These are phyloP conservation scores for Caenorhabditis wallacei DNA, from an alignment of 2,888 invertebrate genomes.

Conservation along the genomic window DNA sequence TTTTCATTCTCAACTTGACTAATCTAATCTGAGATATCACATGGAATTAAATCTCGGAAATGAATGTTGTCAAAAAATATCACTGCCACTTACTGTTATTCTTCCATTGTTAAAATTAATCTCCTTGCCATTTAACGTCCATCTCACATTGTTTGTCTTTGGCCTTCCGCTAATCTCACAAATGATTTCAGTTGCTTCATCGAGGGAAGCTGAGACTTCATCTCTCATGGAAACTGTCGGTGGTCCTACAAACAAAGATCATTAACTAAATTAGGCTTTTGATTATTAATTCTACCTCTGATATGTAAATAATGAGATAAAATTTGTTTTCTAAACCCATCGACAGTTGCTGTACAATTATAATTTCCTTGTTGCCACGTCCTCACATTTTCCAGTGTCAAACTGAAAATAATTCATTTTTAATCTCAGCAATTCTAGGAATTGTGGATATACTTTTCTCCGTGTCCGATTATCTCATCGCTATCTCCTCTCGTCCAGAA, in stretches of 20 bases:
- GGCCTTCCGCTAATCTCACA: constrained; percentile 78
- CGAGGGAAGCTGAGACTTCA: constrained; percentile 60
- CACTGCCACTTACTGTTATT: constrained; percentile 64
- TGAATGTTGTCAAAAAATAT: neutral
- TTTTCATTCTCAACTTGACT: neutral
- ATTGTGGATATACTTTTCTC: constrained; percentile 70
- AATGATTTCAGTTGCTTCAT: constrained; percentile 69
- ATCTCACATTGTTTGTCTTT: constrained; percentile 75
- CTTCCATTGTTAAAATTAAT: constrained; percentile 75
- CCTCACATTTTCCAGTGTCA: constrained; percentile 76
- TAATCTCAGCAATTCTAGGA: neutral
- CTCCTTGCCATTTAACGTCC: constrained; percentile 76
- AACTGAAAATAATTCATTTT: constrained; percentile 61
- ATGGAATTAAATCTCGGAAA: neutral
- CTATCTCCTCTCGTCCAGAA: constrained; percentile 77
- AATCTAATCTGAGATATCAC: neutral
- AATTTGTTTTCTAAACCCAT: constrained; percentile 75
- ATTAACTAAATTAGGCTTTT: neutral
- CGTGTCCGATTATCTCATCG: constrained; percentile 73
- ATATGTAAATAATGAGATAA: constrained; percentile 78
- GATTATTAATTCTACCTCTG: constrained; percentile 67
- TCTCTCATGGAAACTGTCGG: constrained; percentile 69
- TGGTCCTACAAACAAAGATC: constrained; percentile 63
- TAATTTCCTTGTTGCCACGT: constrained; percentile 81
- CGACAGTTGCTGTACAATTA: constrained; percentile 78